Evolutionary conservation across 1,140 invertebrate species (phyloP), one percentile per base, ranked within the genome.

Genomic region (Pseudobourletiella spinata): DNA sequence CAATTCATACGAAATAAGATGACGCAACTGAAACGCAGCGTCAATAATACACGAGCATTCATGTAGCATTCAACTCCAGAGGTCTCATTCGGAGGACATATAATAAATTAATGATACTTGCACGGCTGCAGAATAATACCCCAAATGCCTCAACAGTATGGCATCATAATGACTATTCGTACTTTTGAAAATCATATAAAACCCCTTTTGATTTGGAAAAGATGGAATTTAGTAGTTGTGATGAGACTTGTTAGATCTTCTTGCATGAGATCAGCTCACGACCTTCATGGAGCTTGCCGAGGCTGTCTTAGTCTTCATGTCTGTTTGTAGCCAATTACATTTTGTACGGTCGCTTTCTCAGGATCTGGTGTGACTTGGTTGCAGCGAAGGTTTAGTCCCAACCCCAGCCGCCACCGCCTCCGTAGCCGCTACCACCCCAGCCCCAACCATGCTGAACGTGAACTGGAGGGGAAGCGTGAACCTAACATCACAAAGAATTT

Each of bases 381-480:
- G 18, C 35, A 42, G 35, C 11, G 11, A 39, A 39, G 32, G 32
- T 39, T 39, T 39, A 39, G n/a, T 39, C 32, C 14, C 35, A 42
- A 14, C 11, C 11, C 46, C 46, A 48, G 18, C 46, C 46, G 6
- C 24, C 8, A 11, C 46, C 46, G 22, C 46, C 46, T 11, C 46
- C 46, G 24, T 48, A 48, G 46, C 46, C 46, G 18, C 46, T 22
- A 25, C 46, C 46, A 20, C 32, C 32, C 32, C 32, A 39, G n/a
- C 32, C 32, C 32, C 32, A 39, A n/a, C 42, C 56, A 24, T 59
- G 57, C 22, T 59, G 57, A n/a, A 48, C 43, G 24, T 59, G 57
- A n/a, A 48, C 29, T 28, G 57, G 55, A 44, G 55, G 52, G 18
- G 52, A 6, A n/a, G 52, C 52, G 22, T 51, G 48, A 25, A 51